These are phyloP conservation scores for Musca vetustissima DNA, from an alignment of 1,140 invertebrate species.

Conservation along the genomic window DNA sequence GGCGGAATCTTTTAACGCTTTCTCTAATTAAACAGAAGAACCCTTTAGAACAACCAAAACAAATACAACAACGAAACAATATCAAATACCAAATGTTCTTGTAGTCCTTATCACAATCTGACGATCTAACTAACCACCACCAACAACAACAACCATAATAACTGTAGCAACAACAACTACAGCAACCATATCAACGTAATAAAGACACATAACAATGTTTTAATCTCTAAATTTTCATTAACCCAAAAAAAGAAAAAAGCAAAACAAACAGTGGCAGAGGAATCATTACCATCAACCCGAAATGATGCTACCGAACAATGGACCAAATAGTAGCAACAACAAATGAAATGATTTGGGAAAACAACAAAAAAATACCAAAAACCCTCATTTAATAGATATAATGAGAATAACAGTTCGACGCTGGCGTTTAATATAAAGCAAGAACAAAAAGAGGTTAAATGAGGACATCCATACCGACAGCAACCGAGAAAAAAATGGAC, in stretches of 20 bases:
- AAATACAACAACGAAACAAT: no score
- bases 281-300: constrained; percentile 2
- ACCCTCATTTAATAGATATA: constrained; percentile 11
- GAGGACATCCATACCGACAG: no score
- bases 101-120: no score
- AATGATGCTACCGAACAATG: not conserved
- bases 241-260: no score
- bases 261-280: not conserved
- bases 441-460: no score
- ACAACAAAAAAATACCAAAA: not conserved
- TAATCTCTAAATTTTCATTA: constrained; percentile 22
- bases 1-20: no score
- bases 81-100: no score
- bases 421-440: no score
- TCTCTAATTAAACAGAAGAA: no score
- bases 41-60: no score
- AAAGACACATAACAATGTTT: constrained; percentile 2
- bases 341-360: not conserved
- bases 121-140: no score
- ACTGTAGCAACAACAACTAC: not conserved
- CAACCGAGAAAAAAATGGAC: no score
- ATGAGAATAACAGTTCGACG: constrained; percentile 2
- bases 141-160: not conserved
- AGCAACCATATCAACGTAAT: not conserved
- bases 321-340: not conserved